Conservation (phyloP, 2,797 vertebrate genomes). For the Anisognathus igniventris region DNA sequence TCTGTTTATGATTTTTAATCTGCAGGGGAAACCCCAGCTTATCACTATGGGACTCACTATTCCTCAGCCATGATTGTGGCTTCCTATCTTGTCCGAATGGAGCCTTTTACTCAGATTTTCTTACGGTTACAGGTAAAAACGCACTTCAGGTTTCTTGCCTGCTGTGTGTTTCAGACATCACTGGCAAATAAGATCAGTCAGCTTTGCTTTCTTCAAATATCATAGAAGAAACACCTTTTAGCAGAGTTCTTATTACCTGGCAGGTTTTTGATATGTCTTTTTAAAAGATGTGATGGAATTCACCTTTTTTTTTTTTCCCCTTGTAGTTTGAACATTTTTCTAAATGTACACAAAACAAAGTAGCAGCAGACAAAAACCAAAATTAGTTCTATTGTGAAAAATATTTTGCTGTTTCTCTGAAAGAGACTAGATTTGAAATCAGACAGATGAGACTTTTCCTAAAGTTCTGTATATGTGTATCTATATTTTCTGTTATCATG, state of each 20-base stretch:
- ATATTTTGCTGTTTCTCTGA: background rate
- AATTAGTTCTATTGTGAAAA: background rate
- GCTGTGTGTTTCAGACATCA: background rate
- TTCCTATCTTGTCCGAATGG: conserved; percentile 96
- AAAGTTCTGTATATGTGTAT: fast-evolving
- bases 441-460: background rate
- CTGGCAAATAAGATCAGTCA: background rate
- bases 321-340: background rate
- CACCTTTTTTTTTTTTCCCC: no score
- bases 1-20: background rate
- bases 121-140: conserved; percentile 89
- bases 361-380: background rate
- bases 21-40: conserved; percentile 94
- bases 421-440: background rate
- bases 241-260: background rate
- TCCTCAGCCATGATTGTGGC: conserved; percentile 99
- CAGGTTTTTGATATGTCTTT: background rate
- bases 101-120: conserved; percentile 98
- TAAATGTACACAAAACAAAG: background rate
- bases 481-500: background rate
- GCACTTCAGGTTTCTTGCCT: background rate
- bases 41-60: conserved; percentile 98
- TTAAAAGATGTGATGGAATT: background rate
- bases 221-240: background rate
- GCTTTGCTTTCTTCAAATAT: background rate